Base-by-base conservation (phyloP, 2,113 vertebrate species). In the Oncorhynchus nerka region DNA sequence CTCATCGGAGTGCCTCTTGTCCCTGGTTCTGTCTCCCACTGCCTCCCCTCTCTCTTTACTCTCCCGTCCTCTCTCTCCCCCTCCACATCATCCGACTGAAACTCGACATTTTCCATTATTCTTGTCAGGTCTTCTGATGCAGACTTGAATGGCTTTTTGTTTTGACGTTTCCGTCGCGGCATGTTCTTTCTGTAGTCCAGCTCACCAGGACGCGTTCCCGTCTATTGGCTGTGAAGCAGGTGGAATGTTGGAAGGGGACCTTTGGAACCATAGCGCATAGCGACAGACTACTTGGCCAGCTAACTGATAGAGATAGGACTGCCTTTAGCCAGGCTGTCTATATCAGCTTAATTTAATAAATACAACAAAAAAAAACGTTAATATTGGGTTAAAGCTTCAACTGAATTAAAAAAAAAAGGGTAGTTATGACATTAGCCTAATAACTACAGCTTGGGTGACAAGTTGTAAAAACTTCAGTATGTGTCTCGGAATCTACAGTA, bases 21-120 rank as follows among this genome's bases (percentile, higher is more conserved):
- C 3, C 5, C 16, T 19, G 66, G 26, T 4, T 76, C 76, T 65
- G 79, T 34, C 2, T 34, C 71, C 86, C 70, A 84, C 87, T 84
- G 5, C 30, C 39, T 62, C 28, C 19, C 13, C 13, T 26, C 34
- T 34, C 11, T 3, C 13, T 26, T 28, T 22, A 3, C 12, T 7
- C 45, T 55, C 71, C 73, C 11, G 12, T 2, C 0, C 0, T 4
- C 32, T 34, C 28, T 51, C 12, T 3, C 49, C 65, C 57, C 20
- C 16, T 32, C 49, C 16, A 16, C 3, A 28, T 74, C 67, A 1
- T 79, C 8, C 0, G 39, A 30, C 8, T 70, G 68, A 49, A 16
- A 20, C 20, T 70, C 75, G 7, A 71, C 65, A 8, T 13, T 32
- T 22, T 68, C 19, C 16, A 75, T 59, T 12, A 49, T 75, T 75